Evolutionary conservation across 2,888 invertebrate species (phyloP).

Genomic region (Habroteleia sp.): DNA sequence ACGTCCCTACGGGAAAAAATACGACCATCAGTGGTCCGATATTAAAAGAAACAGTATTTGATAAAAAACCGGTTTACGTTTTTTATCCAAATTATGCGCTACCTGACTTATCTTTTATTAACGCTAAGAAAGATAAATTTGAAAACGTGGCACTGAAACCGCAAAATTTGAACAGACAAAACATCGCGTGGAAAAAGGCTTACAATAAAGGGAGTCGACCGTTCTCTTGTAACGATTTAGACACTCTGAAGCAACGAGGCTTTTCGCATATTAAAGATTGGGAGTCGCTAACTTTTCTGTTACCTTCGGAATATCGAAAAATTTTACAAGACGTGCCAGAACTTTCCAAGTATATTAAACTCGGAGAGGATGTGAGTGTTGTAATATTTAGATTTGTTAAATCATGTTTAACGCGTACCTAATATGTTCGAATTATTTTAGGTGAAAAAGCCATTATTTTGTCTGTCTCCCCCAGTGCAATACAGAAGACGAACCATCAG

Average conservation of each 20-base stretch:
- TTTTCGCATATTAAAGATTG: conserved; percentile 94
- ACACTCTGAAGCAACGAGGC: conserved; percentile 89
- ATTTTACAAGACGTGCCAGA: conserved; percentile 91
- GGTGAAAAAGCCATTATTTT: conserved; percentile 83
- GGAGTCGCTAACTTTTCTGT: conserved; percentile 93
- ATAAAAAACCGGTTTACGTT: conserved; percentile 90
- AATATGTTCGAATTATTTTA: conserved; percentile 63
- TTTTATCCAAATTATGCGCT: conserved; percentile 95
- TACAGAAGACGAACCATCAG: conserved; percentile 83
- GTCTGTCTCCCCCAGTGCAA: conserved; percentile 82
- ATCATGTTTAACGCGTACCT: not conserved
- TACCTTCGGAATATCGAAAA: conserved; percentile 92
- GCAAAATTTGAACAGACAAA: conserved; percentile 82
- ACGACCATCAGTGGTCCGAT: conserved; percentile 61
- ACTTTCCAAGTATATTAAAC: conserved; percentile 85
- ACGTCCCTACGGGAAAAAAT: conserved; percentile 73
- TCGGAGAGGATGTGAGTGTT: conserved; percentile 82
- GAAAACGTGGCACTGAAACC: conserved; percentile 89
- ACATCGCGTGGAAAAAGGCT: conserved; percentile 80
- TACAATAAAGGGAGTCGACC: conserved; percentile 83
- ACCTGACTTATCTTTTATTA: conserved; percentile 92
- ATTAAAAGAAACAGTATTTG: conserved; percentile 72
- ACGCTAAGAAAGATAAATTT: conserved; percentile 76
- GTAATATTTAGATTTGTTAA: conserved; percentile 2
- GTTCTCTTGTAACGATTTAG: conserved; percentile 91